Evolutionary conservation across 2,888 invertebrate genomes (phyloP).

Genomic region (Metacarcinus magister): DNA sequence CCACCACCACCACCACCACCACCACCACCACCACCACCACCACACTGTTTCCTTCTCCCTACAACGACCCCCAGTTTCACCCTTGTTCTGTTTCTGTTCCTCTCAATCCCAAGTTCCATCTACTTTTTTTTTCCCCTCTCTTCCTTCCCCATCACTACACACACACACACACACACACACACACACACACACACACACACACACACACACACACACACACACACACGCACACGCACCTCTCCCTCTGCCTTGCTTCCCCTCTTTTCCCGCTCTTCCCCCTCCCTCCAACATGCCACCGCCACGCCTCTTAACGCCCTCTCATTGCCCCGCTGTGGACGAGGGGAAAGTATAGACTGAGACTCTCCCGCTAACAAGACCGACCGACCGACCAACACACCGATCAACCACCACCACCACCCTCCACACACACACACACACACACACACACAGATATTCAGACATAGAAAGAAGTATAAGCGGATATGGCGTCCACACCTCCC

Average conservation of each 20-base stretch:
- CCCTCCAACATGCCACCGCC: slow-evolving; percentile 4
- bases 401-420: neutral
- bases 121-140: neutral
- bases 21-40: too few species aligned
- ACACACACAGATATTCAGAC: neutral
- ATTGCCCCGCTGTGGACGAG: slow-evolving; percentile 35
- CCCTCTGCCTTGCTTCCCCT: neutral
- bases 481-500: neutral
- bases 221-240: too few species aligned
- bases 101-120: neutral
- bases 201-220: too few species aligned
- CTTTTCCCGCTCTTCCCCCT: slow-evolving; percentile 18
- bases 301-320: slow-evolving; percentile 33
- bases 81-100: neutral
- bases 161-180: neutral
- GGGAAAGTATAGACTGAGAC: neutral
- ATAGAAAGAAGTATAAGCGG: neutral
- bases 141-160: slow-evolving; percentile 19
- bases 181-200: too few species aligned
- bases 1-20: neutral
- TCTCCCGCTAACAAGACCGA: slow-evolving; percentile 11
- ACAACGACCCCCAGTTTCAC: neutral
- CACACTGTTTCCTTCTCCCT: neutral
- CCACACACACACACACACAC: neutral
- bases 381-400: slow-evolving; percentile 33